phyloP scores from a whole-genome alignment of 2,888 invertebrate genomes.

The Drosophila robusta region DNA sequence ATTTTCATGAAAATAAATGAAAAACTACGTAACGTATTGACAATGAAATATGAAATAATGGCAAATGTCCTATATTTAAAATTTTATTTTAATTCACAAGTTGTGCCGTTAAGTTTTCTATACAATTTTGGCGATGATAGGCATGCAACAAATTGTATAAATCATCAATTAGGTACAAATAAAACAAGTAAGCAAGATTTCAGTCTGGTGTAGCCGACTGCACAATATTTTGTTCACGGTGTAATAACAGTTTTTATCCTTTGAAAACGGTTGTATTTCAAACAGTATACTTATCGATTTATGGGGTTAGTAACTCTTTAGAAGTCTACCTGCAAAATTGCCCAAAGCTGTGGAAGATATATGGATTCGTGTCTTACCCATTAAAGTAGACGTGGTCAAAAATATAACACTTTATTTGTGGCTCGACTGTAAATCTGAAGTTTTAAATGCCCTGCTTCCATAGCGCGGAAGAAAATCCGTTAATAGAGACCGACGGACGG shows the following conservation, averaged over 20 bases:
- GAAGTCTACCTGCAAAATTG: too few relatives aligned
- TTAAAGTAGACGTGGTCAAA: too few relatives aligned
- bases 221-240: neutral
- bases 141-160: constrained; percentile 54
- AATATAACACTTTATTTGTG: too few relatives aligned
- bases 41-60: constrained; percentile 10
- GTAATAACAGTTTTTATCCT: neutral
- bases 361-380: too few relatives aligned
- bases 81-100: constrained; percentile 28
- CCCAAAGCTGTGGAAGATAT: too few relatives aligned
- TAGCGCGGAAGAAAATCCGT: too few relatives aligned
- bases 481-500: too few relatives aligned
- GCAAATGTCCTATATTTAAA: constrained; percentile 83
- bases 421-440: too few relatives aligned
- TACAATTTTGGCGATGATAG: constrained; percentile 48
- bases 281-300: neutral
- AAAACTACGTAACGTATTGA: constrained; percentile 1
- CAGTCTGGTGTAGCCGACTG: neutral
- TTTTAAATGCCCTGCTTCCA: too few relatives aligned
- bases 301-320: neutral
- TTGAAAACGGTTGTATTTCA: neutral
- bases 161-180: constrained; percentile 33
- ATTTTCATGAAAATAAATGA: neutral
- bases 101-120: constrained; percentile 44
- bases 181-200: constrained; percentile 5